Evolutionary conservation across 1,140 invertebrate genomes (phyloP).

Genomic region (Drosophila bipectinata): DNA sequence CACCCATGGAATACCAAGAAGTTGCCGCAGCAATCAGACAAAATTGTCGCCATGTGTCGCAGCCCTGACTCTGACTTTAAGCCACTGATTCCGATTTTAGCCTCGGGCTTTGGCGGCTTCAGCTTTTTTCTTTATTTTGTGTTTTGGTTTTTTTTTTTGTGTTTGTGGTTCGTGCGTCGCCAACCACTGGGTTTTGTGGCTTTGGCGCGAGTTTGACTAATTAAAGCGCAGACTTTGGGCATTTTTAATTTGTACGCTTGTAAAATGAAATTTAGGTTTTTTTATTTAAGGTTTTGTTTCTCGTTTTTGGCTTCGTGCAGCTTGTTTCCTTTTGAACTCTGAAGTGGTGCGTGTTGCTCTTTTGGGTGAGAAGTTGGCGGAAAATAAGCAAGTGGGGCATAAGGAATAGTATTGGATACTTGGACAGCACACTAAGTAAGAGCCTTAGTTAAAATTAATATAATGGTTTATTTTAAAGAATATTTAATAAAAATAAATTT

Average conservation of each 20-base stretch:
- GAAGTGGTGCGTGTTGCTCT: slow-evolving; percentile 65
- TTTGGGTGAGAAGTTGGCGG: slow-evolving; percentile 18
- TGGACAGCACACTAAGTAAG: too few species aligned
- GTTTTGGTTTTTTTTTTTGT: slow-evolving; percentile 15
- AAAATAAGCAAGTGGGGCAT: background rate
- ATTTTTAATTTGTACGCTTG: slow-evolving; percentile 83
- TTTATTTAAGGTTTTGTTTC: slow-evolving; percentile 47
- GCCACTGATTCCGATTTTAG: slow-evolving; percentile 41
- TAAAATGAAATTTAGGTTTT: slow-evolving; percentile 71
- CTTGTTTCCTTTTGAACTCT: slow-evolving; percentile 80
- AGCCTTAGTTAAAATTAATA: too few species aligned
- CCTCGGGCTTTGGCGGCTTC: slow-evolving; percentile 26
- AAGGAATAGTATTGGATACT: background rate
- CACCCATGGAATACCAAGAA: slow-evolving; percentile 65
- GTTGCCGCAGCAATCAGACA: slow-evolving; percentile 62
- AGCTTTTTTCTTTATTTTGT: slow-evolving; percentile 22
- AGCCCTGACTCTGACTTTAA: slow-evolving; percentile 45
- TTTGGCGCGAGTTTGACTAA: slow-evolving; percentile 82
- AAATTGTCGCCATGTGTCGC: slow-evolving; percentile 66
- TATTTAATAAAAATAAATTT: too few species aligned
- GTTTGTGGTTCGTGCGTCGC: slow-evolving; percentile 67
- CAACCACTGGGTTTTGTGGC: slow-evolving; percentile 48
- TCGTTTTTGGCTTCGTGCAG: slow-evolving; percentile 65
- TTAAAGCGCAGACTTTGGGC: slow-evolving; percentile 80
- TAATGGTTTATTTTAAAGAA: too few species aligned